phyloP scores from a whole-genome alignment of 2,888 invertebrate genomes.

The Cryptus armator region DNA sequence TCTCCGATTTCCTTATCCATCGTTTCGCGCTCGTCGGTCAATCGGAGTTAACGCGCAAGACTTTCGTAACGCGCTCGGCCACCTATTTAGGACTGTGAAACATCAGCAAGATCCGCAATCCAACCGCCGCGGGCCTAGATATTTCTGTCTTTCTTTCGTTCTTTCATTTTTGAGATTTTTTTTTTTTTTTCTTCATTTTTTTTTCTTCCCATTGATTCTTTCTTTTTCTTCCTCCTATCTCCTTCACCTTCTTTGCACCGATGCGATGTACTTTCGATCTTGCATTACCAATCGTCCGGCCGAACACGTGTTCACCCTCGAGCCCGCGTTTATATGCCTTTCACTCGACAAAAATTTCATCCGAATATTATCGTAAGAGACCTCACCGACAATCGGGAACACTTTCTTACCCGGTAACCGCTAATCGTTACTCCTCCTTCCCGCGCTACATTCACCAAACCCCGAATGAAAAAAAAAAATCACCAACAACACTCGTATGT shows the following conservation, averaged over 20 bases:
- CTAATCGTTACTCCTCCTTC: constrained; percentile 53
- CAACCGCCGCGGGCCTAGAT: constrained; percentile 21
- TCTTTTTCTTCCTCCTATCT: constrained; percentile 17
- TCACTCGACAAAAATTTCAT: constrained; percentile 69
- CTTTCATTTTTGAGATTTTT: not conserved
- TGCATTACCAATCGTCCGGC: constrained; percentile 50
- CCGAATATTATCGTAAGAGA: constrained; percentile 61
- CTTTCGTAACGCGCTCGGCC: constrained; percentile 59
- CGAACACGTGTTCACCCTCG: constrained; percentile 56
- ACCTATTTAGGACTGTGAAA: constrained; percentile 39
- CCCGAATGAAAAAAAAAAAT: constrained; percentile 3
- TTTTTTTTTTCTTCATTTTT: constrained; percentile 1
- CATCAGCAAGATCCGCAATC: constrained; percentile 24
- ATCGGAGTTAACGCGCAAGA: constrained; percentile 29
- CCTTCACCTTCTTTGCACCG: constrained; percentile 35
- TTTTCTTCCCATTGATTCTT: constrained; percentile 14
- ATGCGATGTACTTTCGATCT: constrained; percentile 68
- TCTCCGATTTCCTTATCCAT: constrained; percentile 15
- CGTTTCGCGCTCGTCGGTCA: constrained; percentile 35
- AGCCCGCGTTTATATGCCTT: constrained; percentile 57
- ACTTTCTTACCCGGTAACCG: constrained; percentile 60
- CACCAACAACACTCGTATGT: not conserved
- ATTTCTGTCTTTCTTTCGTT: not conserved
- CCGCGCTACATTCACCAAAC: constrained; percentile 42
- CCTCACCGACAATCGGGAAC: constrained; percentile 40